phyloP scores from a whole-genome alignment of 2,888 invertebrate genomes.

The Ectobius pallidus region DNA sequence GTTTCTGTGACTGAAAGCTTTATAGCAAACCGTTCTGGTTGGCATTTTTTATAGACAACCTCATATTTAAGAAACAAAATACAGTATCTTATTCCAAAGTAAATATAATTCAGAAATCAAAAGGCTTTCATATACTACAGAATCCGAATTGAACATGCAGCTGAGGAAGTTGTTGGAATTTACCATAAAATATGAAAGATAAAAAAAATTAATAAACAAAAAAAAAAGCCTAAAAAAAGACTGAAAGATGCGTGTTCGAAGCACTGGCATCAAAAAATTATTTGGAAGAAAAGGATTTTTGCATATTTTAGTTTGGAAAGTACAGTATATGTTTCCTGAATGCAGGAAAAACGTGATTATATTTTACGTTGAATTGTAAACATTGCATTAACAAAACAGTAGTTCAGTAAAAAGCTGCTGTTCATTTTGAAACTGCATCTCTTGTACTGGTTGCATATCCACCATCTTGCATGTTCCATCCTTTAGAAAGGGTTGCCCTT shows the following conservation, averaged over 20 bases:
- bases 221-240: constrained; percentile 27
- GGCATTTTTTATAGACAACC: constrained; percentile 29
- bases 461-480: background rate
- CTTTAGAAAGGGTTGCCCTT: background rate
- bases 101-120: background rate
- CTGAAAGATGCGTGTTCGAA: constrained; percentile 3
- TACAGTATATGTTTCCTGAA: no score
- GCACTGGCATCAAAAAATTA: background rate
- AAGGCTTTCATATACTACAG: constrained; percentile 16
- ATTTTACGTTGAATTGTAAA: no score
- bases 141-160: constrained; percentile 7
- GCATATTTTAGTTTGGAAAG: no score
- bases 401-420: background rate
- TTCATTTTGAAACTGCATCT: background rate
- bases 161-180: constrained; percentile 26
- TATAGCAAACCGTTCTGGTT: background rate
- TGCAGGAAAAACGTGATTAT: no score
- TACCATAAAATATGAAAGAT: constrained; percentile 13
- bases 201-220: constrained; percentile 19
- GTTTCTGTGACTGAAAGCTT: background rate
- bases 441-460: background rate
- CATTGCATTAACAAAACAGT: no score
- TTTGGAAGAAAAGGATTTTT: background rate
- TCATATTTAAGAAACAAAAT: background rate
- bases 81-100: background rate